These are phyloP conservation scores for Scolanthus callimorphus DNA, from an alignment of 92 coral and sea anemone genomes.

Conservation along the genomic window DNA sequence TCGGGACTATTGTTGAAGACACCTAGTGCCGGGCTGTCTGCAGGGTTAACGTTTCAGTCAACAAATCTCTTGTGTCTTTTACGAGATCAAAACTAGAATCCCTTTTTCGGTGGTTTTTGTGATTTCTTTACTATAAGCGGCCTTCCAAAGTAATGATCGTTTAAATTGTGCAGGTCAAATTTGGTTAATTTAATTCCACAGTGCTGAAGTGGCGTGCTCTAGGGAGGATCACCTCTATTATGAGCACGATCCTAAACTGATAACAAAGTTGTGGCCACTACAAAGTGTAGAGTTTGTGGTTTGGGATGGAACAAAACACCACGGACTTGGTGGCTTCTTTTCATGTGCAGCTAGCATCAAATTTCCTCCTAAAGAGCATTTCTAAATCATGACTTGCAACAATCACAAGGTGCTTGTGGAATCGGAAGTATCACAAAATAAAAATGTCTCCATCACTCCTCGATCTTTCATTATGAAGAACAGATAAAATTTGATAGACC, in stretches of 20 bases:
- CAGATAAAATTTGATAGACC: neutral
- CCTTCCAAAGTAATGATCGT: constrained; percentile 3
- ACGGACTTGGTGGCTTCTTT: neutral
- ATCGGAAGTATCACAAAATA: neutral
- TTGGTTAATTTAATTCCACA: constrained; percentile 3
- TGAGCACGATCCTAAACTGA: neutral
- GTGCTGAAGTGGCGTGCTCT: neutral
- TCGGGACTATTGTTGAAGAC: neutral
- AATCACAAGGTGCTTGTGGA: too few relatives aligned
- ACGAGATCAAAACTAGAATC: neutral
- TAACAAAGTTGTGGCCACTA: neutral
- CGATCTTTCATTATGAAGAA: neutral
- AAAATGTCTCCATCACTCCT: neutral
- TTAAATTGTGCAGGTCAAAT: neutral
- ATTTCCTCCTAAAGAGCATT: too few relatives aligned
- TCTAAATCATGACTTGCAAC: too few relatives aligned
- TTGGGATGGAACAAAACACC: neutral
- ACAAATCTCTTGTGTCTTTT: neutral
- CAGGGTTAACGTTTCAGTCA: neutral
- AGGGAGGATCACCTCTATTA: constrained; percentile 6
- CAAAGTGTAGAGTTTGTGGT: constrained; percentile 1
- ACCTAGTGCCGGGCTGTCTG: too few relatives aligned
- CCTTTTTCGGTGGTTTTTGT: too few relatives aligned
- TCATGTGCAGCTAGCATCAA: too few relatives aligned
- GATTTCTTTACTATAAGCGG: too few relatives aligned